A percentile compares a stretch with the other conserved stretches of the same genome.
Evolutionary conservation across 2,888 invertebrate species (phyloP).

Genomic region (Tenthredo livida): DNA sequence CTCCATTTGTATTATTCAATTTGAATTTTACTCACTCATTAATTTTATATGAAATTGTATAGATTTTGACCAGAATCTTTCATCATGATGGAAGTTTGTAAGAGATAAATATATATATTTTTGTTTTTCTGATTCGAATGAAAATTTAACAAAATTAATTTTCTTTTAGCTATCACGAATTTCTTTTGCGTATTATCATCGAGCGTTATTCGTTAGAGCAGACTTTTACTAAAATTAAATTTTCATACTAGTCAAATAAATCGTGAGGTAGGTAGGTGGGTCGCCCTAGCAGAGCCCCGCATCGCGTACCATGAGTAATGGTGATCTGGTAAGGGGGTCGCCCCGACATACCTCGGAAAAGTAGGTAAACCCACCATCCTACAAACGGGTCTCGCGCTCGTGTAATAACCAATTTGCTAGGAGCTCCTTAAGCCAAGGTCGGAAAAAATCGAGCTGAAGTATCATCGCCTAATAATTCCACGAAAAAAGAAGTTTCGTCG

Average conservation of each 20-base stretch:
- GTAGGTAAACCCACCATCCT: not conserved
- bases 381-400: not conserved
- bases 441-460: not conserved
- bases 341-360: conserved; percentile 3
- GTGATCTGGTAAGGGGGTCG: conserved; percentile 18
- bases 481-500: not conserved
- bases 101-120: too few relatives aligned
- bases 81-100: too few relatives aligned
- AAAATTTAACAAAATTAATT: not conserved
- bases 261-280: not conserved
- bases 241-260: conserved; percentile 20
- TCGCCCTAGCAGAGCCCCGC: not conserved
- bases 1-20: not conserved
- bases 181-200: not conserved
- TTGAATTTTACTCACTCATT: not conserved
- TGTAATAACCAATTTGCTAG: conserved; percentile 17
- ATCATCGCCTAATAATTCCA: not conserved
- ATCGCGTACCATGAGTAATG: conserved; percentile 34
- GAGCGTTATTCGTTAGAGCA: not conserved
- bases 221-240: conserved; percentile 18
- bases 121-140: not conserved
- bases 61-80: not conserved
- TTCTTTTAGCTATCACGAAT: not conserved
- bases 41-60: not conserved
- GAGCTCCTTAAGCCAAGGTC: not conserved